Conservation (phyloP, 2,888 invertebrate genomes). For the Limenitis camilla region DNA sequence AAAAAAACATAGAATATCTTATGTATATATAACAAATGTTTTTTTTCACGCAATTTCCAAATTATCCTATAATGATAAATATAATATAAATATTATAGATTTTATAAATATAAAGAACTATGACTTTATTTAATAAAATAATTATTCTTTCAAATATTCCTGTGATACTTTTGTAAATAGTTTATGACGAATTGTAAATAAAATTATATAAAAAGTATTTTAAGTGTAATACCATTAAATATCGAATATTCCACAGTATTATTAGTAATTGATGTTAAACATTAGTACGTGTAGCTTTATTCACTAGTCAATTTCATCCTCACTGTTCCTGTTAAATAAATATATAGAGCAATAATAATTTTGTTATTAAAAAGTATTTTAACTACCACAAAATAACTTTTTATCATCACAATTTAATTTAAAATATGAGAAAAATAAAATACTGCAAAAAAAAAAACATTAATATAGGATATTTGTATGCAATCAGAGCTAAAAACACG, state of each 20-base stretch:
- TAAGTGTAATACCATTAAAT: background rate
- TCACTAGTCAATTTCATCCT: constrained; percentile 3
- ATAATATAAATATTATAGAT: background rate
- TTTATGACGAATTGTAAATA: constrained; percentile 24
- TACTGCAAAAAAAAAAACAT: too few relatives aligned
- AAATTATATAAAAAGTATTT: background rate
- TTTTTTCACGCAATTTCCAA: too few relatives aligned
- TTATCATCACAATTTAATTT: too few relatives aligned
- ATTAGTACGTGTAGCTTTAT: constrained; percentile 4
- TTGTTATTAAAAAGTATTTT: background rate
- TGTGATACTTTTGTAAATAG: constrained; percentile 64
- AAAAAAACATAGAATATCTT: too few relatives aligned
- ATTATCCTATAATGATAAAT: too few relatives aligned
- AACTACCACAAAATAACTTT: too few relatives aligned
- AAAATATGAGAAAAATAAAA: too few relatives aligned
- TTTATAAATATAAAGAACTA: background rate
- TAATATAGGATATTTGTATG: too few relatives aligned
- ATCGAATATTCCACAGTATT: background rate
- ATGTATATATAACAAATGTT: too few relatives aligned
- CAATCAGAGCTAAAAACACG: too few relatives aligned
- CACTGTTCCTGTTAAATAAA: background rate
- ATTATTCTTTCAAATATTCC: constrained; percentile 34
- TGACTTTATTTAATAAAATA: background rate
- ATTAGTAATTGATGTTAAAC: background rate
- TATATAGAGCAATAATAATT: background rate